These are phyloP conservation scores for Rhabdomys pumilio DNA, from an alignment of 2,797 vertebrate genomes.

Conservation along the genomic window DNA sequence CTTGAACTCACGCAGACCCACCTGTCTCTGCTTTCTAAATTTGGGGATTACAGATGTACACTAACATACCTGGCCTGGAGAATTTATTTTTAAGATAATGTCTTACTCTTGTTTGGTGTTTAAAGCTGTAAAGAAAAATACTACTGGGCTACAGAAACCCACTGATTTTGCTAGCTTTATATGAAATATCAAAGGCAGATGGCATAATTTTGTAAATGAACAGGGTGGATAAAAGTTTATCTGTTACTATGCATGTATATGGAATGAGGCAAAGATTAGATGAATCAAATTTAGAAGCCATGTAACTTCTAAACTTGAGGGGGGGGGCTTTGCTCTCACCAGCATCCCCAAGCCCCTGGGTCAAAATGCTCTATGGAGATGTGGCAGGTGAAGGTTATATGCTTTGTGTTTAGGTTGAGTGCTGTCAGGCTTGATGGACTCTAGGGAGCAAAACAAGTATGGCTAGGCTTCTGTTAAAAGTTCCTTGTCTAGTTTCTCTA, in stretches of 20 bases:
- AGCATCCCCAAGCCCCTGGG: background rate
- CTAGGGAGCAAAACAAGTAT: background rate
- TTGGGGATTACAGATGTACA: background rate
- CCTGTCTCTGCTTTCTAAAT: background rate
- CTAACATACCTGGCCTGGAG: background rate
- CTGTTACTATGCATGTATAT: background rate
- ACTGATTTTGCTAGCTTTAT: slow-evolving; percentile 55
- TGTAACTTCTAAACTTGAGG: background rate
- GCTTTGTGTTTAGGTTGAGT: background rate
- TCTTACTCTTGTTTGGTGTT: slow-evolving; percentile 48
- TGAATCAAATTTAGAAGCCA: slow-evolving; percentile 59
- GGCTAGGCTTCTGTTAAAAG: slow-evolving; percentile 12
- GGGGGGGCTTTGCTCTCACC: slow-evolving; percentile 2
- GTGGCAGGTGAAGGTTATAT: background rate
- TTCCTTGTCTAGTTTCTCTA: background rate
- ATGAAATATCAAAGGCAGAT: background rate
- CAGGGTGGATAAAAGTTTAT: slow-evolving; percentile 17
- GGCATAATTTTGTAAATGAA: slow-evolving; percentile 55
- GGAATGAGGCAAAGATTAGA: slow-evolving; percentile 36
- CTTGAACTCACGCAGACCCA: background rate
- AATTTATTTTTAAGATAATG: slow-evolving; percentile 48
- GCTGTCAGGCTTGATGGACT: slow-evolving; percentile 21
- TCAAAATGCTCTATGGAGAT: background rate
- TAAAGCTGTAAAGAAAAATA: background rate
- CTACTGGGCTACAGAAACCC: background rate